Percentiles rank a stretch among this genome's conserved stretches.
Conservation (phyloP, 2,888 invertebrate genomes). For the Schizaphis graminum region DNA sequence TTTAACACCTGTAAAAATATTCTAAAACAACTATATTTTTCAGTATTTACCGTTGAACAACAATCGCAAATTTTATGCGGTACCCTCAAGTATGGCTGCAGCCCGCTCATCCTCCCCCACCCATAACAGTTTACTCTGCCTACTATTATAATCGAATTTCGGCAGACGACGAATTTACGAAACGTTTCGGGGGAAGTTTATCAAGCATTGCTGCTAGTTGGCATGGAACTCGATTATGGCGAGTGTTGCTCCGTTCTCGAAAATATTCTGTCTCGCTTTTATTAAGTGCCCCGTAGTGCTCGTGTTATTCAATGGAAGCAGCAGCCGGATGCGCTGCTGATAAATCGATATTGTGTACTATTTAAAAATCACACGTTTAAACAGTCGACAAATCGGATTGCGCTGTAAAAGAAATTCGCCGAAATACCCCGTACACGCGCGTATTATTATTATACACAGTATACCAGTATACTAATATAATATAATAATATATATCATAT, state of each 20-base stretch:
- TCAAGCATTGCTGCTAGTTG: neutral
- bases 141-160: neutral
- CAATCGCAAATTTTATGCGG: neutral
- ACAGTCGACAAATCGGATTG: neutral
- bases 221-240: accelerated
- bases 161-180: neutral
- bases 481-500: neutral
- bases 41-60: neutral
- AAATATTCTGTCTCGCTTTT: neutral
- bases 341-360: neutral
- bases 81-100: neutral
- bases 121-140: too few species aligned
- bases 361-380: neutral
- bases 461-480: neutral
- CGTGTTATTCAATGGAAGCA: neutral
- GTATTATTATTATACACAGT: neutral
- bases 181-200: neutral
- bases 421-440: neutral
- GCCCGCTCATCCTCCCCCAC: too few species aligned
- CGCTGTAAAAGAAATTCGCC: neutral
- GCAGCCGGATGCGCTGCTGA: neutral
- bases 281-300: neutral
- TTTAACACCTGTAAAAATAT: too few species aligned
- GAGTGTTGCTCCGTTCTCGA: neutral
- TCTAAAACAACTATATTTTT: neutral